Base-by-base conservation (phyloP, 2,888 invertebrate species). In the Eumerus sabulonum region DNA sequence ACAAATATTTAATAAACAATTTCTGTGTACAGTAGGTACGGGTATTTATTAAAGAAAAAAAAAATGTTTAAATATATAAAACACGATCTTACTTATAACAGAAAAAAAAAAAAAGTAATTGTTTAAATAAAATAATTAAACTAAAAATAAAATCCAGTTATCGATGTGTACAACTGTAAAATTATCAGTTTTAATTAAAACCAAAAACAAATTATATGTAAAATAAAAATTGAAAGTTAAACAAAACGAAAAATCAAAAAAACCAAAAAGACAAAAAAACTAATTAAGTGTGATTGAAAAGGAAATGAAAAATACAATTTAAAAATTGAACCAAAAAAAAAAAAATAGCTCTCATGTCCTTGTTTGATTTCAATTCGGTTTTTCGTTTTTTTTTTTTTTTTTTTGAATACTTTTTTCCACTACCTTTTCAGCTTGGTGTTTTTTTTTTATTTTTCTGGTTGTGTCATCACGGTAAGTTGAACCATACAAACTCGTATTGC, bases 401-500 rank as follows among this genome's bases (percentile, higher is more conserved):
- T 47, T 5, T 4, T 17, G 1, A 36, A 36, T 11, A 36, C 11
- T 36, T n/a, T 27, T 27, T 27, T 27, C 7, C 27, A 7, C 7
- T 7, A 2, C 1, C 3, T 11, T 12, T 27, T 27, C 7, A 27
- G 27, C 27, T 40, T 40, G n/a, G n/a, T n/a, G 35, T 44, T 42
- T 42, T 42, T 7, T 13, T 51, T 51, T 16, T 36, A 27, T 1
- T 40, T 36, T 48, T 47, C 2, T 4, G 13, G 1, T 40, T n/a
- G 40, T 40, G 12, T n/a, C 40, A 40, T 53, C 19, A 57, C 19
- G 40, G 9, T 40, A 12, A 18, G 19, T 85, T 86, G 71, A 92
- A 92, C 94, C 94, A 94, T 85, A 93, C 92, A 85, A 94, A 94
- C 87, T 94, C 94, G 84, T 94, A 94, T 64, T 92, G 93, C 87